A percentile compares a stretch with the other conserved stretches of the same genome.
Conservation (phyloP, 2,888 invertebrate genomes). For the Drosophila eohydei region DNA sequence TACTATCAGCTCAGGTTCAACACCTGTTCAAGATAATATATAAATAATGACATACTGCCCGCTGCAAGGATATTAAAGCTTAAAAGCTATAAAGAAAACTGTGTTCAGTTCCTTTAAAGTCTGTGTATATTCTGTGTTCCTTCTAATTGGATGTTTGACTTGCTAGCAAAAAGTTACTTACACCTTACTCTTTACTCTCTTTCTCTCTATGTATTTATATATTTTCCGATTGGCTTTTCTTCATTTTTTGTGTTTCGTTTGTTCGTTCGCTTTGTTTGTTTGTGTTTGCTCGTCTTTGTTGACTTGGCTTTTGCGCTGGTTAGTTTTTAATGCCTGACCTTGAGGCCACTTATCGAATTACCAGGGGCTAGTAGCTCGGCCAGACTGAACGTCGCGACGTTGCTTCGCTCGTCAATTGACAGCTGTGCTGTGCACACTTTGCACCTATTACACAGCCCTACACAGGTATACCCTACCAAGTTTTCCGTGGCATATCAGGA, state of each 20-base stretch:
- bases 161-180: conserved; percentile 70
- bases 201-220: conserved; percentile 6
- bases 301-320: conserved; percentile 48
- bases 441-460: not conserved
- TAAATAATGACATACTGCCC: not conserved
- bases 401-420: conserved; percentile 28
- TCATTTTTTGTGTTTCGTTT: conserved; percentile 32
- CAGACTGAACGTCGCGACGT: conserved; percentile 68
- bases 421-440: conserved; percentile 10
- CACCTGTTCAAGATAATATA: not conserved
- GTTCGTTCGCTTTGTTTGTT: conserved; percentile 35
- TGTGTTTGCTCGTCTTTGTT: conserved; percentile 30
- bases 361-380: conserved; percentile 37
- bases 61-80: conserved; percentile 7
- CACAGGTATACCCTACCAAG: conserved; percentile 4
- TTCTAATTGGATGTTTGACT: conserved; percentile 80
- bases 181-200: conserved; percentile 34
- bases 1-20: not conserved
- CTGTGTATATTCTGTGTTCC: conserved; percentile 70
- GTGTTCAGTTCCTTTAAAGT: conserved; percentile 60
- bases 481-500: conserved; percentile 23
- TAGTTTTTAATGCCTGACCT: conserved; percentile 68
- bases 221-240: conserved; percentile 11
- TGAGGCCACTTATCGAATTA: conserved; percentile 76
- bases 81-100: conserved; percentile 21